Conservation (phyloP, 2,797 vertebrate species). For the Phoeniculus purpureus region DNA sequence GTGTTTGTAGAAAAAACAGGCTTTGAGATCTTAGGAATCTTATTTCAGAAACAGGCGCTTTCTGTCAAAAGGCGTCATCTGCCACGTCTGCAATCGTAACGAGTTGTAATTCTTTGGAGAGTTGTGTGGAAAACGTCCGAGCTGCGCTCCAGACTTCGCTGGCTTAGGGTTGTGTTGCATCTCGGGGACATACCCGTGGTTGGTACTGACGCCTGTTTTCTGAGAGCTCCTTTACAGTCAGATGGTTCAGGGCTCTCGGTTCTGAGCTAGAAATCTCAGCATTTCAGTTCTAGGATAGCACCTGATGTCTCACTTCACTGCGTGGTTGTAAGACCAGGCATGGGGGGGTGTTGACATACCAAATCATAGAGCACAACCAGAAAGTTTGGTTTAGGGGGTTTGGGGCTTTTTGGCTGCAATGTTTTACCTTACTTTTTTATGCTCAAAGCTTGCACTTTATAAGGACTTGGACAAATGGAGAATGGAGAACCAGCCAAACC, state of each 20-base stretch:
- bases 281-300: not conserved
- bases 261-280: not conserved
- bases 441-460: not conserved
- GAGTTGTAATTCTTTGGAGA: not conserved
- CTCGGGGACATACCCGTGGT: not conserved
- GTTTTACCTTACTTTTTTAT: not conserved
- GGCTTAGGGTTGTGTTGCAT: not conserved
- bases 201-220: not conserved
- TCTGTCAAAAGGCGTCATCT: not conserved
- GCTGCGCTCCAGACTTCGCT: not conserved
- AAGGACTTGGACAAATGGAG: not conserved
- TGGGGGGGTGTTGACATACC: not conserved
- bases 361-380: not conserved
- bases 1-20: not conserved
- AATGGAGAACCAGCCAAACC: slow-evolving; percentile 39
- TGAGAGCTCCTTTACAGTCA: not conserved
- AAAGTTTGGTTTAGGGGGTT: not conserved
- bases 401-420: not conserved
- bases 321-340: not conserved
- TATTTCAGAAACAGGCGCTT: not conserved
- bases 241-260: not conserved
- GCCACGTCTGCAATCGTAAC: not conserved
- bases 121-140: not conserved
- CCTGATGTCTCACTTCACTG: not conserved
- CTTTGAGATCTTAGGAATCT: not conserved